These are phyloP conservation scores for Calameuta pallipes DNA, from an alignment of 2,888 invertebrate species.

Conservation along the genomic window DNA sequence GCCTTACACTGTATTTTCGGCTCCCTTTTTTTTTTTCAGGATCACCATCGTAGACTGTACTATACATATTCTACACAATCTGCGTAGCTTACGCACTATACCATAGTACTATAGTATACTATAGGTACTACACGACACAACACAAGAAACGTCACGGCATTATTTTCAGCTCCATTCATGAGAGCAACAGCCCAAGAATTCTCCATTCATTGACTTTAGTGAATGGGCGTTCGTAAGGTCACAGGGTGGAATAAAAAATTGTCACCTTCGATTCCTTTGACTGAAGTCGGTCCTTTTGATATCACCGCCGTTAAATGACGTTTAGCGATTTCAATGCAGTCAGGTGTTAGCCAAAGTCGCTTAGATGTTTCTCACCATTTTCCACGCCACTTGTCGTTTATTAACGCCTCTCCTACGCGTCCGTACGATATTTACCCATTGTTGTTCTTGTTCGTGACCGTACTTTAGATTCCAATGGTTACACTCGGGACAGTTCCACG, in stretches of 20 bases:
- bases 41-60: not conserved
- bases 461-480: not conserved
- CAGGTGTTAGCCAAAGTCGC: conserved; percentile 2
- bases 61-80: not conserved
- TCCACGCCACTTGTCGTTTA: not conserved
- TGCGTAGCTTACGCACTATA: not conserved
- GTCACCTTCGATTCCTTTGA: conserved; percentile 22
- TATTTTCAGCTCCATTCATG: conserved; percentile 19
- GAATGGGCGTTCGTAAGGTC: conserved; percentile 31
- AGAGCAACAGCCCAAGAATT: conserved; percentile 10
- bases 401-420: not conserved
- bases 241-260: conserved; percentile 26
- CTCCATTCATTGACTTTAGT: conserved; percentile 34
- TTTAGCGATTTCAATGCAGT: conserved; percentile 36
- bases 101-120: not conserved
- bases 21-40: not conserved
- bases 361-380: not conserved
- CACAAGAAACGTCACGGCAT: not conserved
- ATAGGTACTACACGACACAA: not conserved
- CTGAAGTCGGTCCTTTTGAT: conserved; percentile 47
- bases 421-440: not conserved
- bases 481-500: not conserved
- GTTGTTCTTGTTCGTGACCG: not conserved
- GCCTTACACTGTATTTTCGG: conserved; percentile 21
- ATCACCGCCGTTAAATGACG: conserved; percentile 42